Evolutionary conservation across 2,113 vertebrate species (phyloP).

Genomic region (Catharus bicknelli): DNA sequence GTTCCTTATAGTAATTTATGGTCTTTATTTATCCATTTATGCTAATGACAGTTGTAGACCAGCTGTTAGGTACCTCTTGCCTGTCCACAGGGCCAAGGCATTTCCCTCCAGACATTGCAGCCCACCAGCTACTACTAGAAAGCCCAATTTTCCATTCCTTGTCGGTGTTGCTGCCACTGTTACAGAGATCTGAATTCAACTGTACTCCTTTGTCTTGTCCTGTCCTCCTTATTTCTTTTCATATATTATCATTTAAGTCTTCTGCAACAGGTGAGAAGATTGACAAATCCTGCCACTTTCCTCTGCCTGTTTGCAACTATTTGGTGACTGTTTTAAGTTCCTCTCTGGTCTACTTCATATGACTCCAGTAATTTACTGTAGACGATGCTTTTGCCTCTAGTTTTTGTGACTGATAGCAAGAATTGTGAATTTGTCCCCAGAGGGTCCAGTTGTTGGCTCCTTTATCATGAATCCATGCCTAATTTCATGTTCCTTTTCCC

Average conservation of each 20-base stretch:
- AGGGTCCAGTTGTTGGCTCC: neutral
- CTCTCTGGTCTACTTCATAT: neutral
- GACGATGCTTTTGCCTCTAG: accelerated
- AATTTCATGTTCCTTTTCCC: neutral
- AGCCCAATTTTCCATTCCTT: neutral
- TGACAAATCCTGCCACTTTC: neutral
- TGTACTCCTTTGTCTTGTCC: neutral
- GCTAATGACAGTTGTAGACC: neutral
- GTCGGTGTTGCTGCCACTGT: neutral
- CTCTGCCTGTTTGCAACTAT: neutral
- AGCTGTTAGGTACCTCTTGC: neutral
- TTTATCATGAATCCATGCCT: neutral
- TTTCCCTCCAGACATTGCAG: neutral
- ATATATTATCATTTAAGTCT: neutral
- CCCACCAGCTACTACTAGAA: neutral
- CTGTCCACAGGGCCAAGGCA: neutral
- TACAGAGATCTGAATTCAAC: neutral
- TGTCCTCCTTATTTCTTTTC: neutral
- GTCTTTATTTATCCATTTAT: neutral
- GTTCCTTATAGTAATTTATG: neutral
- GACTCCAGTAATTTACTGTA: neutral
- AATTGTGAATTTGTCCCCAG: neutral
- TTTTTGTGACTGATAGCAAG: neutral
- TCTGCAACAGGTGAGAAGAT: neutral
- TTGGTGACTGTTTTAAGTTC: neutral